Evolutionary conservation across 2,113 vertebrate genomes (phyloP), one percentile per base, ranked within the genome.

Genomic region (Pungitius pungitius): DNA sequence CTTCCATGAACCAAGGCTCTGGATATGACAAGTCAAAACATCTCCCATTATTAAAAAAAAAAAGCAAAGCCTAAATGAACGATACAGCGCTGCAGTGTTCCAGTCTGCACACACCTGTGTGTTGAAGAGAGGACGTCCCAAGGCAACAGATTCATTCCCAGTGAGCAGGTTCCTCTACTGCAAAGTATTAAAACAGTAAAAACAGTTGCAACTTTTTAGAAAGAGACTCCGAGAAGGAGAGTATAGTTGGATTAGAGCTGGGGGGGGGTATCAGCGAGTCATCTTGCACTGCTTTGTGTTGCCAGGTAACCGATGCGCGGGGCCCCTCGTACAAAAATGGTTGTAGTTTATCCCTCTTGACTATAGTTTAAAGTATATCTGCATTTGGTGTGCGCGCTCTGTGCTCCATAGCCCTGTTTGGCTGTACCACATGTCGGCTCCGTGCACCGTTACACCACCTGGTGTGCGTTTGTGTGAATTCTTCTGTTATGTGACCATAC

Each of bases 281-380:
- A 17, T 58, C 37, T 49, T 10, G 42, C 26, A 40, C 75, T 39
- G 26, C 30, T 57, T 12, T 52, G 35, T 59, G 70, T 74, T 78
- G 71, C 59, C 45, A 60, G 60, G 75, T 74, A 78, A 56, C 69
- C 6, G 39, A 30, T 58, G 52, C 51, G 27, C 49, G 18, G 0
- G 51, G 39, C 59, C 55, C 11, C 0, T 26, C 37, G 27, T 27
- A 56, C 39, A 47, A 43, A 69, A 47, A 5, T 61, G 37, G 22
- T 39, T 26, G 60, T 18, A 35, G 60, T 57, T 73, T 64, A 27
- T 43, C 22, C 17, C 20, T 55, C 13, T 63, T 30, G 12, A 30
- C 35, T 2, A 18, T 26, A 20, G 15, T 59, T 51, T 61, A 22
- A 40, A 39, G 69, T 42, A 2, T 68, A 1, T 17, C 2, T 8